These are phyloP conservation scores for Apostichopus californicus DNA, from an alignment of 35 echinoderm and acorn worm species.

Conservation along the genomic window DNA sequence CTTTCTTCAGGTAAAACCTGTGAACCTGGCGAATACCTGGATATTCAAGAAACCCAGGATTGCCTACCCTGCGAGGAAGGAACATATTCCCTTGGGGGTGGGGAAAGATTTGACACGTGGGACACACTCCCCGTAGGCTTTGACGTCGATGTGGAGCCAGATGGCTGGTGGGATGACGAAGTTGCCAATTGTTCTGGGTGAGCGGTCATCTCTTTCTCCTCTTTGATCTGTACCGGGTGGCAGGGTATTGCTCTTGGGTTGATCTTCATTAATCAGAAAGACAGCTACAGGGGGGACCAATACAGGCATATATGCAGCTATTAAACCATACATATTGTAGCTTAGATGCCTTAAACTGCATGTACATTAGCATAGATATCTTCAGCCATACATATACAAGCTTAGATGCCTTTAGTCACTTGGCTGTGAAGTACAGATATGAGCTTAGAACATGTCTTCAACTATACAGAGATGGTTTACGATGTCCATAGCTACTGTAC, in stretches of 20 bases:
- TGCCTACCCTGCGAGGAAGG: constrained; percentile 73
- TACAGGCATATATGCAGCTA: too few relatives aligned
- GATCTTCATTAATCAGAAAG: too few relatives aligned
- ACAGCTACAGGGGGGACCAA: too few relatives aligned
- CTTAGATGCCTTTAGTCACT: too few relatives aligned
- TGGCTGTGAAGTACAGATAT: too few relatives aligned
- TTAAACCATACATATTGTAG: too few relatives aligned
- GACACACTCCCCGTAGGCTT: constrained; percentile 75
- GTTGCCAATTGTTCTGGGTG: constrained; percentile 41
- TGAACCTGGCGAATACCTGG: constrained; percentile 81
- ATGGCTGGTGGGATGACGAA: constrained; percentile 25
- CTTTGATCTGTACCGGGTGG: neutral
- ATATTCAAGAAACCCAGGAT: constrained; percentile 59
- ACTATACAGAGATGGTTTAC: too few relatives aligned
- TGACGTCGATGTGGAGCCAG: constrained; percentile 23
- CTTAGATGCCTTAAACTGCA: too few relatives aligned
- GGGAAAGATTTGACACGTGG: constrained; percentile 83
- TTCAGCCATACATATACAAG: too few relatives aligned
- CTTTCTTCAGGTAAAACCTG: constrained; percentile 77
- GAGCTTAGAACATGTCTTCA: too few relatives aligned
- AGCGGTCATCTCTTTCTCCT: neutral
- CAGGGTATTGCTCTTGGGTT: neutral
- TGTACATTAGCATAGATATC: too few relatives aligned
- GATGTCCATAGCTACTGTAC: too few relatives aligned
- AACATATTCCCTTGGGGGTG: constrained; percentile 87